Percentiles rank a stretch among this genome's conserved stretches.
These are phyloP conservation scores for Pangasius macronema DNA, from an alignment of 2,797 vertebrate genomes.

Conservation along the genomic window DNA sequence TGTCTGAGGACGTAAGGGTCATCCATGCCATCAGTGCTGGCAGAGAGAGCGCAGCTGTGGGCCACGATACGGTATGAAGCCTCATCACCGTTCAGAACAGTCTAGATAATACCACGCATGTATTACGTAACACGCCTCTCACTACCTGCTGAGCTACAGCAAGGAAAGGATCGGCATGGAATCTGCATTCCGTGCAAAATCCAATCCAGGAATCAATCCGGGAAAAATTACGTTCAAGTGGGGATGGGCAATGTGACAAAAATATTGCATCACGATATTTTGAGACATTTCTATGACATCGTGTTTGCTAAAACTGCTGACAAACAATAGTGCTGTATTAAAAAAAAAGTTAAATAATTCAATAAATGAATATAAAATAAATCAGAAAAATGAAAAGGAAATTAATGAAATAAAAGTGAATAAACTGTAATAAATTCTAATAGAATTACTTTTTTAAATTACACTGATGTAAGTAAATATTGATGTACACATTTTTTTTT, in stretches of 20 bases:
- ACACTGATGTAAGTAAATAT: background rate
- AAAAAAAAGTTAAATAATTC: background rate
- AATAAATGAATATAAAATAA: background rate
- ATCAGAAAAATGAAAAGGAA: background rate
- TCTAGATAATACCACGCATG: background rate
- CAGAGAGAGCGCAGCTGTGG: background rate
- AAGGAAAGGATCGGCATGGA: background rate
- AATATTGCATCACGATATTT: background rate
- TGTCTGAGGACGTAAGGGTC: background rate
- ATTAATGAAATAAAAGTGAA: background rate
- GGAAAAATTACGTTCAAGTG: background rate
- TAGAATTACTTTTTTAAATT: background rate
- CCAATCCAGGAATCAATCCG: background rate
- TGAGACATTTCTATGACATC: background rate
- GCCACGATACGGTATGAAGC: background rate
- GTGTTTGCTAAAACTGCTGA: background rate
- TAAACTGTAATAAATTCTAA: background rate
- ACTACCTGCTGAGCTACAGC: background rate
- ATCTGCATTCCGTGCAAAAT: background rate
- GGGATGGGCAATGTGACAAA: background rate
- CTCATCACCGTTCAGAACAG: background rate
- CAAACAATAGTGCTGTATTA: background rate
- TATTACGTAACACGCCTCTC: background rate
- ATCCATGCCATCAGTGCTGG: background rate
- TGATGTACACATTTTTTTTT: too few species aligned